Evolutionary conservation across 2,797 vertebrate genomes (phyloP).

Genomic region (Delichon dasypus): DNA sequence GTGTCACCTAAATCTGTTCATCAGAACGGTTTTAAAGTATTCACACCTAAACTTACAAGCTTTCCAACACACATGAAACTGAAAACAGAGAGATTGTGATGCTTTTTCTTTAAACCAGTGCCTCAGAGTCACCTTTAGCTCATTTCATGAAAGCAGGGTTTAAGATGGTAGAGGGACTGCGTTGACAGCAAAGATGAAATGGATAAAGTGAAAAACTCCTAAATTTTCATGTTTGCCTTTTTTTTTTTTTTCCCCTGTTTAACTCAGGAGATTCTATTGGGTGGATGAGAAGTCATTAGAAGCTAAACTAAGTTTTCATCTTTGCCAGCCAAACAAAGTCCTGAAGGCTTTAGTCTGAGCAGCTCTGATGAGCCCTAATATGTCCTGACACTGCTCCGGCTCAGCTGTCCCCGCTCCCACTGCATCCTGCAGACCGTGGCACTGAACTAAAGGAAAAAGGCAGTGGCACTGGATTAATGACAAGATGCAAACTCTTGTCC

Average conservation of each 20-base stretch:
- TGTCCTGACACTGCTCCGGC: conserved; percentile 6
- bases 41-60: neutral
- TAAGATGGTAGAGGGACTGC: neutral
- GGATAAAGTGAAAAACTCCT: neutral
- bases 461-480: neutral
- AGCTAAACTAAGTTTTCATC: neutral
- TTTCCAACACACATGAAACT: neutral
- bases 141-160: rapidly evolving
- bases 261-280: neutral
- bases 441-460: neutral
- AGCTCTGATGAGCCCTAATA: neutral
- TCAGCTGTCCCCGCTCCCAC: neutral
- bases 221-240: neutral
- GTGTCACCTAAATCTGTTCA: neutral
- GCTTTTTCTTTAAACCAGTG: neutral
- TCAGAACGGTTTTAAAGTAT: neutral
- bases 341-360: neutral
- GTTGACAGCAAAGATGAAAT: neutral
- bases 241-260: neutral
- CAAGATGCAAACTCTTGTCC: neutral
- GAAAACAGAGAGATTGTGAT: neutral
- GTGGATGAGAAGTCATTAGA: neutral
- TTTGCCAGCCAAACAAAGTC: neutral
- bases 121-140: neutral
- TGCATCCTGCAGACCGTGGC: neutral